These are phyloP conservation scores for Lampris incognitus DNA, from an alignment of 2,113 vertebrate species.

Conservation along the genomic window DNA sequence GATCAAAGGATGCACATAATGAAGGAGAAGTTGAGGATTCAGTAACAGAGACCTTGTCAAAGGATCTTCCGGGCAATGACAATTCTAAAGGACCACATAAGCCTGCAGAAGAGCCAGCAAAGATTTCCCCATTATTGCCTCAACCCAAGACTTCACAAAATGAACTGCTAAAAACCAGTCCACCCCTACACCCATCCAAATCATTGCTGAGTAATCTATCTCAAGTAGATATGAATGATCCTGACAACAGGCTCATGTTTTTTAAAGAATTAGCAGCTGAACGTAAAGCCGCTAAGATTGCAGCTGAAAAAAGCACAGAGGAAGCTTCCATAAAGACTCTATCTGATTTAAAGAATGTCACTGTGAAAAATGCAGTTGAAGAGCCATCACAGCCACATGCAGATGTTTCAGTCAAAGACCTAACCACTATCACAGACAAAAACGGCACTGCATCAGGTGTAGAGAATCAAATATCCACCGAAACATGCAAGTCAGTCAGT, in stretches of 20 bases:
- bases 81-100: slow-evolving; percentile 38
- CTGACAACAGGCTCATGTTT: slow-evolving; percentile 49
- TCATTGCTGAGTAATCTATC: slow-evolving; percentile 16
- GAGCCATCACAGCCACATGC: background rate
- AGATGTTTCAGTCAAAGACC: background rate
- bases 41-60: slow-evolving; percentile 12
- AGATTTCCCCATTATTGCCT: slow-evolving; percentile 16
- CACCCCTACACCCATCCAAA: slow-evolving; percentile 23
- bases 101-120: slow-evolving; percentile 15
- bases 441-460: slow-evolving; percentile 1
- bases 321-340: slow-evolving; percentile 8
- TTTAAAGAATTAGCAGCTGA: slow-evolving; percentile 68
- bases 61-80: slow-evolving; percentile 30
- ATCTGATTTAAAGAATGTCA: background rate
- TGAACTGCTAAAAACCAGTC: slow-evolving; percentile 43
- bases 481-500: background rate
- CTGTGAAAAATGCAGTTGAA: slow-evolving; percentile 8
- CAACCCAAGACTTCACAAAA: slow-evolving; percentile 37
- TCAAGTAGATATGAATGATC: slow-evolving; percentile 75
- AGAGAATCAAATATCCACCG: background rate
- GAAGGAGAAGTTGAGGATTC: background rate
- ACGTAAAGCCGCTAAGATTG: slow-evolving; percentile 48
- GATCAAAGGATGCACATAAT: slow-evolving; percentile 38
- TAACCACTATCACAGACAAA: background rate
- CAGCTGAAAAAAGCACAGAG: slow-evolving; percentile 13